Evolutionary conservation across 2,888 invertebrate genomes (phyloP).

Genomic region (Agrochola lychnidis): DNA sequence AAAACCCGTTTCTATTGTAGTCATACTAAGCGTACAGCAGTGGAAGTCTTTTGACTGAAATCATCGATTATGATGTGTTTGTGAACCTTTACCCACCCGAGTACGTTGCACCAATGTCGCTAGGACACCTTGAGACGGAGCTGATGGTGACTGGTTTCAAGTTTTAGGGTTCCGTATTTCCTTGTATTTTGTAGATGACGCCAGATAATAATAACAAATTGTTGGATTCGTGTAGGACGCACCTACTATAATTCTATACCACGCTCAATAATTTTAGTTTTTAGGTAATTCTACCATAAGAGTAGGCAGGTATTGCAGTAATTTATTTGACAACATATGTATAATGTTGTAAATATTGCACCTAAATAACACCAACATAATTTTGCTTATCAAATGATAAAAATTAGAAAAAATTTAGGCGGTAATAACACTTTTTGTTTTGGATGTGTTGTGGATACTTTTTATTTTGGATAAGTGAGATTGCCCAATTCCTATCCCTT

Average conservation of each 20-base stretch:
- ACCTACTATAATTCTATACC: background rate
- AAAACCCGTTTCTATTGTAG: too few relatives aligned
- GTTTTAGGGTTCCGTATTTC: background rate
- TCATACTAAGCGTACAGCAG: too few relatives aligned
- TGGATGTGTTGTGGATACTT: too few relatives aligned
- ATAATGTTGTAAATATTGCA: background rate
- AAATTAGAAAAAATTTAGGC: background rate
- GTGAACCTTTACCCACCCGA: background rate
- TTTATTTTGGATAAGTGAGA: background rate
- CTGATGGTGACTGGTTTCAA: background rate
- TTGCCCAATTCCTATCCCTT: background rate
- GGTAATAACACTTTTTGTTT: background rate
- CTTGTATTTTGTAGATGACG: background rate
- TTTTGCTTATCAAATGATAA: background rate
- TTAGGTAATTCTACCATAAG: background rate
- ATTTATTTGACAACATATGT: background rate
- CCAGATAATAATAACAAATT: background rate
- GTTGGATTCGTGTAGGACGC: too few relatives aligned
- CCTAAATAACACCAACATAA: too few relatives aligned
- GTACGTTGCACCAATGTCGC: background rate
- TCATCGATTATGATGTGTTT: background rate
- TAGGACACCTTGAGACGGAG: background rate
- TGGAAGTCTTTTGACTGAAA: too few relatives aligned
- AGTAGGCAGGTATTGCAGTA: background rate
- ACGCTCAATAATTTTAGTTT: background rate